These are phyloP conservation scores for Drosophila varians DNA, from an alignment of 1,140 invertebrate species.

Conservation along the genomic window DNA sequence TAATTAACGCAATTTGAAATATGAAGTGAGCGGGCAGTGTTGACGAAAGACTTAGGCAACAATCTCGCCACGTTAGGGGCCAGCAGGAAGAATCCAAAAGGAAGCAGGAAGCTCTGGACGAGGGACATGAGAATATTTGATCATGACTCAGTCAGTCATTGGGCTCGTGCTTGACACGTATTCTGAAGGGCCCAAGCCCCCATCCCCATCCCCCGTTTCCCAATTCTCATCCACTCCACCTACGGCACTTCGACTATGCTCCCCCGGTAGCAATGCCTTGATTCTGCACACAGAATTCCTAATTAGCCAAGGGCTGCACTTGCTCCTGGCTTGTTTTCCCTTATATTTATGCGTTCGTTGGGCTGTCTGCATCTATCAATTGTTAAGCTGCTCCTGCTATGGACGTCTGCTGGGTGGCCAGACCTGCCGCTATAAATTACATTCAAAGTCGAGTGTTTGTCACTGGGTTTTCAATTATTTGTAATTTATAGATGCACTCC, in stretches of 20 bases:
- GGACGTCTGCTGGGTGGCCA: conserved; percentile 62
- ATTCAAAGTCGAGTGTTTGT: conserved; percentile 44
- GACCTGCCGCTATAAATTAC: conserved; percentile 74
- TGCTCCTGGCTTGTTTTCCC: neutral
- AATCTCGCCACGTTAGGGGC: conserved; percentile 35
- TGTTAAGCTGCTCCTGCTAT: conserved; percentile 50
- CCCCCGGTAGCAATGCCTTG: conserved; percentile 42
- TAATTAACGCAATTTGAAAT: conserved; percentile 80
- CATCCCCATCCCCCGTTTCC: no score
- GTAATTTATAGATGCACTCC: conserved; percentile 60
- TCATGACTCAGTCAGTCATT: conserved; percentile 43
- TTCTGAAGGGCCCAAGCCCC: conserved; percentile 19
- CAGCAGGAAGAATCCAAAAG: conserved; percentile 35
- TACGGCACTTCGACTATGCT: neutral
- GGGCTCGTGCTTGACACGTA: conserved; percentile 65
- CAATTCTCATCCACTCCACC: no score
- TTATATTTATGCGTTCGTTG: conserved; percentile 70
- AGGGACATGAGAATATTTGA: conserved; percentile 66
- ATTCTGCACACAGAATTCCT: conserved; percentile 69
- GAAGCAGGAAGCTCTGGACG: conserved; percentile 68
- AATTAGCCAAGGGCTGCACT: conserved; percentile 49
- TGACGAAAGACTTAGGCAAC: conserved; percentile 77
- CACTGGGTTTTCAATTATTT: conserved; percentile 13
- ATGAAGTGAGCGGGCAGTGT: conserved; percentile 40
- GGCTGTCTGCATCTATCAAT: conserved; percentile 64